Conservation (phyloP, 2,113 vertebrate species). For the Sturnus vulgaris region DNA sequence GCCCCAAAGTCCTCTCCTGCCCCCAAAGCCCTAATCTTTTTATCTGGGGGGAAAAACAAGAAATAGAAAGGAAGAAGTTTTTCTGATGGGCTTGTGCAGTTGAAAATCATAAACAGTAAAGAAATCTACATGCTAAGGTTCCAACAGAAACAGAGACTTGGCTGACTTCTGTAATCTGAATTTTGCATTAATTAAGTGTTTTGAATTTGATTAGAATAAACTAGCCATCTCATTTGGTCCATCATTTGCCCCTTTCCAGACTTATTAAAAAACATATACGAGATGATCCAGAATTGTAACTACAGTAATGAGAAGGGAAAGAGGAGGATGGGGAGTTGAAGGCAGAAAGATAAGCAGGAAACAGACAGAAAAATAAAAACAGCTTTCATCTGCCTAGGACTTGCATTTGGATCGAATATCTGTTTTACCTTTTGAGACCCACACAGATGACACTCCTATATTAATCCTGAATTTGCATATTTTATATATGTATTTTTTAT, state of each 20-base stretch:
- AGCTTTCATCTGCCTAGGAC: background rate
- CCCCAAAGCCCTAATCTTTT: background rate
- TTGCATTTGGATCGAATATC: background rate
- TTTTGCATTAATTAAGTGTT: conserved; percentile 53
- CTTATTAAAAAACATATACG: background rate
- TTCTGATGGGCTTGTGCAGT: background rate
- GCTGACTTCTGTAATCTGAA: conserved; percentile 49
- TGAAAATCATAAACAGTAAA: conserved; percentile 42
- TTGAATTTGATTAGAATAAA: conserved; percentile 57
- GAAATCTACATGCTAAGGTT: conserved; percentile 11
- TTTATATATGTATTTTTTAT: background rate
- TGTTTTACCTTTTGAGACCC: background rate
- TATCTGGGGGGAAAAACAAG: background rate
- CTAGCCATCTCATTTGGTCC: conserved; percentile 10
- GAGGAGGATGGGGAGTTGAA: background rate
- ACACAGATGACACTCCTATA: background rate
- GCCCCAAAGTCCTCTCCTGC: background rate
- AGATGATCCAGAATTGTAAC: background rate
- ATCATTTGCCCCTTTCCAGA: conserved; percentile 11
- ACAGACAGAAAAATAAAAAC: background rate
- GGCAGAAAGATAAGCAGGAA: background rate
- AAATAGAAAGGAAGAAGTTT: background rate
- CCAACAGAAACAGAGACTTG: conserved; percentile 65
- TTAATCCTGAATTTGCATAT: background rate
- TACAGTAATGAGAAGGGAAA: background rate